Evolutionary conservation across 2,888 invertebrate species (phyloP).

Genomic region (Pollenia amentaria): DNA sequence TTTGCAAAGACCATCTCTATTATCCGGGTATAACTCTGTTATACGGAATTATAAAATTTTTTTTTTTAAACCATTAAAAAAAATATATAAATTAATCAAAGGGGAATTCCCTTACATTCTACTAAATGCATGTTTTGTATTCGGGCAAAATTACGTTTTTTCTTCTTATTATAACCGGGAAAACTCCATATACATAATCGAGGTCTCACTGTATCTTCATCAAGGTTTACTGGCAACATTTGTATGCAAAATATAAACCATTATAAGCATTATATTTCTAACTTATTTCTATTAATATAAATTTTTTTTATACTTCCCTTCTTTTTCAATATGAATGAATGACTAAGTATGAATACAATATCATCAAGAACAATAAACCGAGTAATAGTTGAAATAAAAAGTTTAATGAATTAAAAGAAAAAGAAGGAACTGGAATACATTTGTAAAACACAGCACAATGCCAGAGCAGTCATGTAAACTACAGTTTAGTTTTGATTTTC

Average conservation of each 20-base stretch:
- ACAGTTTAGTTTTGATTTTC: slow-evolving; percentile 28
- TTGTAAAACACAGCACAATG: slow-evolving; percentile 2
- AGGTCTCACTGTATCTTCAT: no score
- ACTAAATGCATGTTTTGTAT: no score
- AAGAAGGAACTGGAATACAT: neutral
- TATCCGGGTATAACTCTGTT: no score
- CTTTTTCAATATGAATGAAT: slow-evolving; percentile 29
- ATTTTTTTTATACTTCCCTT: neutral
- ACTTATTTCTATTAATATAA: slow-evolving; percentile 42
- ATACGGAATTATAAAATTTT: no score
- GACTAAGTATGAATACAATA: slow-evolving; percentile 57
- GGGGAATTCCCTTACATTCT: no score
- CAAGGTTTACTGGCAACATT: slow-evolving; percentile 19
- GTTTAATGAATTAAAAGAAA: slow-evolving; percentile 61
- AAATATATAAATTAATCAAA: no score
- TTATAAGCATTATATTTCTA: slow-evolving; percentile 40
- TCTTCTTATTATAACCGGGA: no score
- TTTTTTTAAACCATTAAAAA: no score
- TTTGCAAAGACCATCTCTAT: no score
- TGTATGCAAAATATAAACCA: slow-evolving; percentile 38
- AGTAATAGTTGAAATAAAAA: slow-evolving; percentile 61
- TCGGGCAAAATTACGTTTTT: no score
- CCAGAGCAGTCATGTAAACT: slow-evolving; percentile 35
- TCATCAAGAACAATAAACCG: slow-evolving; percentile 57
- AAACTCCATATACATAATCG: no score